These are phyloP conservation scores for Gryon sp. DNA, from an alignment of 1,140 invertebrate species.

Conservation along the genomic window DNA sequence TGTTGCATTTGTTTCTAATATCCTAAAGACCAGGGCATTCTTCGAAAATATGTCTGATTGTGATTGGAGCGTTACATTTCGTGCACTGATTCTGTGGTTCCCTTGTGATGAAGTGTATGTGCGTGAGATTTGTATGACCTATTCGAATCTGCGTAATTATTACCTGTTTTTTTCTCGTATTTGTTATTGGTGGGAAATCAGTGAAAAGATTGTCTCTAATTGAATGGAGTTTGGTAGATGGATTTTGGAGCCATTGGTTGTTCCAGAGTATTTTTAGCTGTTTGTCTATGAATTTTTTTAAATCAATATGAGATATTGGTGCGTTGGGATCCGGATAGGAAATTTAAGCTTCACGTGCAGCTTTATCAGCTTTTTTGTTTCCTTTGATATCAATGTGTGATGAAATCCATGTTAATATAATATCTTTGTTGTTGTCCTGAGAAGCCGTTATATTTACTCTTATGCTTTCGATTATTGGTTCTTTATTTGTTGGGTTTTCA, in stretches of 20 bases:
- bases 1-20: neutral
- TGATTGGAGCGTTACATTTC: neutral
- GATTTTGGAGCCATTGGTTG: conserved; percentile 1
- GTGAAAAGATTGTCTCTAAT: neutral
- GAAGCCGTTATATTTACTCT: neutral
- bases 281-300: neutral
- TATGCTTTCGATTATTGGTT: conserved; percentile 1
- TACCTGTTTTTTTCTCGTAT: conserved; percentile 7
- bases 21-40: neutral
- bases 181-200: no score
- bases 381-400: no score
- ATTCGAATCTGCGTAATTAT: conserved; percentile 7
- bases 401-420: no score
- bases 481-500: conserved; percentile 1
- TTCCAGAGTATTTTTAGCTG: neutral
- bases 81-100: neutral
- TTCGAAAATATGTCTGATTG: neutral
- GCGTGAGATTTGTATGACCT: neutral
- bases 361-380: no score
- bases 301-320: neutral
- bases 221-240: neutral
- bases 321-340: no score
- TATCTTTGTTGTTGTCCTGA: no score
- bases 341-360: no score
- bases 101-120: neutral